phyloP scores from a whole-genome alignment of 1,140 invertebrate genomes.

The Limonius californicus region DNA sequence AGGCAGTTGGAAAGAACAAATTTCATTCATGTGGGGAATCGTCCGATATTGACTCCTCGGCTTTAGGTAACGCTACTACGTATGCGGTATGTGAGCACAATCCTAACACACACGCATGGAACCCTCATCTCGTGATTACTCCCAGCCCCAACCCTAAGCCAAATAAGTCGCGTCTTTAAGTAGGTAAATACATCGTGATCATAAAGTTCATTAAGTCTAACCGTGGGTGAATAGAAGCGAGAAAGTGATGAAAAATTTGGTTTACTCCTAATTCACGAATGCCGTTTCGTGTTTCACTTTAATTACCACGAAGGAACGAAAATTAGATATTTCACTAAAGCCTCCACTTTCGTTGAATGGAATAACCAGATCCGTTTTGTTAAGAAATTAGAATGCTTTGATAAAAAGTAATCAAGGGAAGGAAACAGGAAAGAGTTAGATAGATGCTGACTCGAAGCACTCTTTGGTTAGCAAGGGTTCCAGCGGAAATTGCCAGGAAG shows the following conservation, averaged over 20 bases:
- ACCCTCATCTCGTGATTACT: slow-evolving; percentile 10
- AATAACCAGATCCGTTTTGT: no score
- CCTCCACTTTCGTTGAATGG: no score
- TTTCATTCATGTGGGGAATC: no score
- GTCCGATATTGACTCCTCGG: no score
- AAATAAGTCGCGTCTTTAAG: slow-evolving; percentile 10
- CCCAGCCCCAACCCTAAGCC: slow-evolving; percentile 1
- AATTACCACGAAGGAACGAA: no score
- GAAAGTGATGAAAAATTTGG: no score
- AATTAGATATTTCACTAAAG: no score
- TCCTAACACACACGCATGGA: not conserved
- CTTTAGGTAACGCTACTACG: not conserved
- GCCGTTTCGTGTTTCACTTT: no score
- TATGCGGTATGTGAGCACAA: slow-evolving; percentile 1
- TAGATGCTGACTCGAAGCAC: slow-evolving; percentile 10
- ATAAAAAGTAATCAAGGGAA: slow-evolving; percentile 10
- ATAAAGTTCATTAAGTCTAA: slow-evolving; percentile 5
- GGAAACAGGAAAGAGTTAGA: slow-evolving; percentile 27
- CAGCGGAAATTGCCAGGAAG: slow-evolving; percentile 26
- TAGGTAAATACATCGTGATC: slow-evolving; percentile 9
- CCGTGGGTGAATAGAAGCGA: not conserved
- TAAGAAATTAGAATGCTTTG: not conserved
- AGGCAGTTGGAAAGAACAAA: no score
- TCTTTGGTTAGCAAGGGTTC: slow-evolving; percentile 10
- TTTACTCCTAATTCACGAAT: no score